Percentiles rank a stretch among this genome's conserved stretches.
These are phyloP conservation scores for Idaea dimidiata DNA, from an alignment of 2,888 invertebrate species.

Conservation along the genomic window DNA sequence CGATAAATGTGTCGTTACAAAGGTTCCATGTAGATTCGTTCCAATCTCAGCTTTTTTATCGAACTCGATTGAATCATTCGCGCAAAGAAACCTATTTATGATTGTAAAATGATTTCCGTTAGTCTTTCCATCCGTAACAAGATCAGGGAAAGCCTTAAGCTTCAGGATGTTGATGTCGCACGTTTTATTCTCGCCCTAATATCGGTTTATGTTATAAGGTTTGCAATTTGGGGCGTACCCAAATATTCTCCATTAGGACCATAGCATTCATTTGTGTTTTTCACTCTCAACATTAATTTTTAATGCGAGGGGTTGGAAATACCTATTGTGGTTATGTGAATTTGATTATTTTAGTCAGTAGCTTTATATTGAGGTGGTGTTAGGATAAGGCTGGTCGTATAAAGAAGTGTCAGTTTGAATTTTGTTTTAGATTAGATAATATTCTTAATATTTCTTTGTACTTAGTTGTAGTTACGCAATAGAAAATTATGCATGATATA, in stretches of 20 bases:
- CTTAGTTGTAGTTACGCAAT: conserved; percentile 6
- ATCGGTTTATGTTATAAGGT: not conserved
- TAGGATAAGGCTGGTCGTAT: not conserved
- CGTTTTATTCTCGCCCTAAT: not conserved
- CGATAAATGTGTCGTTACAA: conserved; percentile 12
- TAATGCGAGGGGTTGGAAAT: not conserved
- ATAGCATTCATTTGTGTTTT: not conserved
- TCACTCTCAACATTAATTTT: no score
- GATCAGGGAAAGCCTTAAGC: not conserved
- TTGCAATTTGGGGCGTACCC: not conserved
- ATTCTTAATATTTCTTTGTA: not conserved
- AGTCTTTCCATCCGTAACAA: not conserved
- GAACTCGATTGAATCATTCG: conserved; percentile 10
- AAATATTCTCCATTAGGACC: not conserved
- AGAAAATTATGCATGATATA: conserved; percentile 3
- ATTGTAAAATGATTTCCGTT: conserved; percentile 1
- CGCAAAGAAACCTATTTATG: conserved; percentile 5
- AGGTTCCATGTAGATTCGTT: not conserved
- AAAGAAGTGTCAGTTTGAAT: no score
- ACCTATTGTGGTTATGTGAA: not conserved
- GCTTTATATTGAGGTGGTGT: not conserved
- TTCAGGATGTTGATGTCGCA: not conserved
- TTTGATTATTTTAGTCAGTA: not conserved
- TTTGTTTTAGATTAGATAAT: not conserved
- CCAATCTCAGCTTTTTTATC: conserved; percentile 8